phyloP scores from a whole-genome alignment of 2,888 invertebrate species.

The Furcula furcula region DNA sequence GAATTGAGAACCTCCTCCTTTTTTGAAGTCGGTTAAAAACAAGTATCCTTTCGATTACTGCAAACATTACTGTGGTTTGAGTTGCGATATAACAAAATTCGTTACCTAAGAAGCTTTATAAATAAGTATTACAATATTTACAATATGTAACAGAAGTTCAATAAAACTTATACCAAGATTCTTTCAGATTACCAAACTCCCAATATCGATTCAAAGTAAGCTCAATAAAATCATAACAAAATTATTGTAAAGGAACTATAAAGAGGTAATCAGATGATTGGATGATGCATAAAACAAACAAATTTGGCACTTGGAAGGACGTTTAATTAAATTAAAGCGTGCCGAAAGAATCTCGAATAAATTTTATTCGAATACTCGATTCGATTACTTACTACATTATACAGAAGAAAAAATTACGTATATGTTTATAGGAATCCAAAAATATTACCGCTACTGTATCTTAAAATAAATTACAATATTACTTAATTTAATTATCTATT shows the following conservation, averaged over 20 bases:
- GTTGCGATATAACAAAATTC: conserved; percentile 20
- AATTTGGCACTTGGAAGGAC: conserved; percentile 74
- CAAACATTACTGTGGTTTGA: conserved; percentile 32
- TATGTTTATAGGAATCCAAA: conserved; percentile 82
- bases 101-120: conserved; percentile 2
- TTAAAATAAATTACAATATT: conserved; percentile 78
- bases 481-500: conserved; percentile 74
- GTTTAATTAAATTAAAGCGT: conserved; percentile 36
- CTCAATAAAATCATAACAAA: conserved; percentile 37
- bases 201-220: conserved; percentile 32
- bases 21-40: too few species aligned
- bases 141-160: conserved; percentile 62
- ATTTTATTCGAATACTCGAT: conserved; percentile 37
- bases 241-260: conserved; percentile 53
- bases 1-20: too few species aligned
- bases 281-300: conserved; percentile 47
- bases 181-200: conserved; percentile 44
- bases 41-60: conserved; percentile 54
- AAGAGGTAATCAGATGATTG: conserved; percentile 54
- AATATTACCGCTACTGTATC: conserved; percentile 80
- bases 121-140: conserved; percentile 57
- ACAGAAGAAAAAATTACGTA: conserved; percentile 74
- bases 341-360: conserved; percentile 68
- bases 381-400: conserved; percentile 42
- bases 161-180: conserved; percentile 59